Evolutionary conservation across 2,888 invertebrate genomes (phyloP).

Genomic region (Periphyllus acericola): DNA sequence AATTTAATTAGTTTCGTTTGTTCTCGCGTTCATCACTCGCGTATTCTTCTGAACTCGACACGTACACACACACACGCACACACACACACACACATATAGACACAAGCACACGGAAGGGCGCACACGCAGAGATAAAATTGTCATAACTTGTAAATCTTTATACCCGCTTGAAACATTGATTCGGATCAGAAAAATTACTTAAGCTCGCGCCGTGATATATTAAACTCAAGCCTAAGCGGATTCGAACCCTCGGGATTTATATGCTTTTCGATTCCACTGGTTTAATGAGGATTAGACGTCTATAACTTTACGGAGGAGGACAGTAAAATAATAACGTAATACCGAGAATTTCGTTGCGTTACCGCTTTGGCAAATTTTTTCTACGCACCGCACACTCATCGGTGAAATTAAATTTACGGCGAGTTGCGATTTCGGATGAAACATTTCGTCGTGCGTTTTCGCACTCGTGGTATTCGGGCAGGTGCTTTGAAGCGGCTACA

Average conservation of each 20-base stretch:
- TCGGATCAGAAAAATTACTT: not conserved
- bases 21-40: not conserved
- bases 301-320: not conserved
- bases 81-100: not conserved
- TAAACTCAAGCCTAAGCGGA: not conserved
- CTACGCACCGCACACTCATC: too few species aligned
- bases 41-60: too few species aligned
- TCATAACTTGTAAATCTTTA: not conserved
- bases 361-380: too few species aligned
- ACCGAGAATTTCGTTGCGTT: not conserved
- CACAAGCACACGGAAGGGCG: too few species aligned
- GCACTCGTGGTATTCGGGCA: not conserved
- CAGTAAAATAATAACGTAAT: not conserved
- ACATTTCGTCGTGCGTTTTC: too few species aligned
- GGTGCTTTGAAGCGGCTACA: not conserved
- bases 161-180: not conserved
- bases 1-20: not conserved
- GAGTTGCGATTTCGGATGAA: too few species aligned
- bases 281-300: not conserved
- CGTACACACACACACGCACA: not conserved
- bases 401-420: too few species aligned
- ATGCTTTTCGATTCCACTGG: not conserved
- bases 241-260: not conserved
- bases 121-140: not conserved
- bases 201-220: not conserved